These are phyloP conservation scores for Vulpes lagopus DNA, from an alignment of 2,113 vertebrate species.

Conservation along the genomic window DNA sequence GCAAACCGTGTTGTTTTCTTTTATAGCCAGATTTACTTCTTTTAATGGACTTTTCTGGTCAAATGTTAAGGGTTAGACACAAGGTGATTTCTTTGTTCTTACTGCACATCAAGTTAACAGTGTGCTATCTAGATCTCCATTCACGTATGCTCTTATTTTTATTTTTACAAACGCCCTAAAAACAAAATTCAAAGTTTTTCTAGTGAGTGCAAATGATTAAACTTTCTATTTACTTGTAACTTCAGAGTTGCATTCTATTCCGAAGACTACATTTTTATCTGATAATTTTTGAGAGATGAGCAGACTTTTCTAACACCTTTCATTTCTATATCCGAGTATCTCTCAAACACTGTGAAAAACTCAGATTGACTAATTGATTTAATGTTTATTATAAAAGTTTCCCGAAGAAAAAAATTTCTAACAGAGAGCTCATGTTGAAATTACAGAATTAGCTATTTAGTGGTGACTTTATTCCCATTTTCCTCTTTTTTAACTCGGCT, in stretches of 20 bases:
- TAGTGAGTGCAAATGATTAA: background rate
- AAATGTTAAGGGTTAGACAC: slow-evolving; percentile 25
- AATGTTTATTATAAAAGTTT: slow-evolving; percentile 24
- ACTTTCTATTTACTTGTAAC: background rate
- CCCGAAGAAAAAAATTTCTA: background rate
- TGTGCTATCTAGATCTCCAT: background rate
- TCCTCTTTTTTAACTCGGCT: slow-evolving; percentile 69
- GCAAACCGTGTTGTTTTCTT: background rate
- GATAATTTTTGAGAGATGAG: background rate
- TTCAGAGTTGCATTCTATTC: background rate
- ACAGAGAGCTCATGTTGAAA: background rate
- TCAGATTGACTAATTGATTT: background rate
- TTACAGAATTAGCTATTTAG: slow-evolving; percentile 1
- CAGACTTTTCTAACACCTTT: background rate
- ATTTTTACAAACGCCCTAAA: slow-evolving; percentile 61
- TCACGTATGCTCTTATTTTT: slow-evolving; percentile 22
- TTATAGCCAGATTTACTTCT: background rate
- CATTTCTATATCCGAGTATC: background rate
- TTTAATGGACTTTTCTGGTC: background rate
- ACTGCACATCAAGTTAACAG: background rate
- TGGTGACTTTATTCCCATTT: slow-evolving; percentile 12
- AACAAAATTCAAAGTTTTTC: slow-evolving; percentile 59
- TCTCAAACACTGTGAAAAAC: background rate
- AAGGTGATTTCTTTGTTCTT: background rate
- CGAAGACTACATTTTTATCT: background rate